These are phyloP conservation scores for Colletes gigas DNA, from an alignment of 1,140 invertebrate species.

Conservation along the genomic window DNA sequence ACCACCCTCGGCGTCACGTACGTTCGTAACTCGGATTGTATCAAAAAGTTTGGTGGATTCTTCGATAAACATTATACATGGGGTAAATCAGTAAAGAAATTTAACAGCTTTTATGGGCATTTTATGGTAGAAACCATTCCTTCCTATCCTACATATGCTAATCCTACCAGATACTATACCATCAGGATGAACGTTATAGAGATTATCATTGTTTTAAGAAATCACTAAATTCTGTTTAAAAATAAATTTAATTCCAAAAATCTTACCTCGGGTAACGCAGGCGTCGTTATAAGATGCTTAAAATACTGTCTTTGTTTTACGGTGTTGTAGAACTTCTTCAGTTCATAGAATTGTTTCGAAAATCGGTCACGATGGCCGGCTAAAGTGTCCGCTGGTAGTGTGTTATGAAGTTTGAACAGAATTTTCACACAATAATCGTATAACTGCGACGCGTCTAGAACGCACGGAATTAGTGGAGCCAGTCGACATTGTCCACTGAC, in stretches of 20 bases:
- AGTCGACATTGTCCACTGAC: conserved; percentile 97
- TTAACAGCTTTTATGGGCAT: too few species aligned
- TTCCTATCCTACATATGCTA: too few species aligned
- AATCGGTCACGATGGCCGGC: conserved; percentile 95
- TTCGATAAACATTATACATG: conserved; percentile 74
- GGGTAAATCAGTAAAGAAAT: too few species aligned
- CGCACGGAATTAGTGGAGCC: conserved; percentile 97
- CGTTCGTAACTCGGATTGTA: conserved; percentile 94
- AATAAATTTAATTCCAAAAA: too few species aligned
- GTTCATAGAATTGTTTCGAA: conserved; percentile 92
- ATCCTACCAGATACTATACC: too few species aligned
- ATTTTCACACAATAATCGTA: conserved; percentile 98
- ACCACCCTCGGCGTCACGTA: conserved; percentile 97
- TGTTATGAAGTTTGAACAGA: conserved; percentile 96
- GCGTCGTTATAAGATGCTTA: conserved; percentile 96
- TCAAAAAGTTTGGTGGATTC: conserved; percentile 97
- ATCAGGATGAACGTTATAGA: too few species aligned
- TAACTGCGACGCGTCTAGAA: conserved; percentile 97
- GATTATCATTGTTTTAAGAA: too few species aligned
- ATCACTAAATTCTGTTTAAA: too few species aligned
- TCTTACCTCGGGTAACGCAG: conserved; percentile 92
- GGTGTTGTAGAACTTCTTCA: conserved; percentile 96
- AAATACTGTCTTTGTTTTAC: conserved; percentile 98
- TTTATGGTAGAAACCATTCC: too few species aligned
- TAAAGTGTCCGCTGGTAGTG: conserved; percentile 94